A percentile compares a stretch with the other conserved stretches of the same genome.
Conservation (phyloP, 2,888 invertebrate genomes). For the Volucella bombylans region DNA sequence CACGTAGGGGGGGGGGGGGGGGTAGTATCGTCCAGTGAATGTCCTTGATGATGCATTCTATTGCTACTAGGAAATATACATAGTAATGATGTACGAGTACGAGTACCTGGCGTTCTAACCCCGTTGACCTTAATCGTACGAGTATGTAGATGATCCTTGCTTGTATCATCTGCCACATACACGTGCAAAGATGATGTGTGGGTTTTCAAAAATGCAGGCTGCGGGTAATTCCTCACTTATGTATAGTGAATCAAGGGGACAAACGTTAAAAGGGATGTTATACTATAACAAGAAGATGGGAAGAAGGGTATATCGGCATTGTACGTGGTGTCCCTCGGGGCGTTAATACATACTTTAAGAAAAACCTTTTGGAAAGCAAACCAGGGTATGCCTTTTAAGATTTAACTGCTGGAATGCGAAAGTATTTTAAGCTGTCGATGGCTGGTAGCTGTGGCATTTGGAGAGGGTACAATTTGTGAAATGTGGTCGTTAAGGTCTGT, state of each 20-base stretch:
- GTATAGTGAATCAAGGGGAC: conserved; percentile 37
- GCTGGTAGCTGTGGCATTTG: neutral
- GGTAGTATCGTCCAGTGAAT: too few relatives aligned
- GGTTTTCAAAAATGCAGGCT: neutral
- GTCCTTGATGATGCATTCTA: conserved; percentile 3
- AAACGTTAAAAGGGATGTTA: conserved; percentile 3
- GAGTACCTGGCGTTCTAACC: conserved; percentile 8
- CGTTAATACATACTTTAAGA: conserved; percentile 10
- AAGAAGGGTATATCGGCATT: neutral
- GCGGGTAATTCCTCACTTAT: conserved; percentile 22
- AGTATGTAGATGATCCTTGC: neutral
- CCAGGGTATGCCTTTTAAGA: neutral
- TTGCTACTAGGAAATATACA: conserved; percentile 8
- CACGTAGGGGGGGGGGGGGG: too few relatives aligned
- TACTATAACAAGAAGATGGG: conserved; percentile 10
- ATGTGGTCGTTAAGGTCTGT: conserved; percentile 10
- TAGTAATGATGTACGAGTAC: conserved; percentile 20
- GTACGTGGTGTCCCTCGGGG: neutral
- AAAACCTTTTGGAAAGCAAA: neutral
- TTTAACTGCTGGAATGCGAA: neutral
- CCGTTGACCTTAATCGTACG: conserved; percentile 48
- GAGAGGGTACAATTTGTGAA: conserved; percentile 35
- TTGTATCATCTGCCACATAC: neutral
- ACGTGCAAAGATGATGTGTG: neutral
- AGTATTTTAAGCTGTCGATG: neutral